phyloP scores from a whole-genome alignment of 2,113 vertebrate species.

The Semicossyphus pulcher region DNA sequence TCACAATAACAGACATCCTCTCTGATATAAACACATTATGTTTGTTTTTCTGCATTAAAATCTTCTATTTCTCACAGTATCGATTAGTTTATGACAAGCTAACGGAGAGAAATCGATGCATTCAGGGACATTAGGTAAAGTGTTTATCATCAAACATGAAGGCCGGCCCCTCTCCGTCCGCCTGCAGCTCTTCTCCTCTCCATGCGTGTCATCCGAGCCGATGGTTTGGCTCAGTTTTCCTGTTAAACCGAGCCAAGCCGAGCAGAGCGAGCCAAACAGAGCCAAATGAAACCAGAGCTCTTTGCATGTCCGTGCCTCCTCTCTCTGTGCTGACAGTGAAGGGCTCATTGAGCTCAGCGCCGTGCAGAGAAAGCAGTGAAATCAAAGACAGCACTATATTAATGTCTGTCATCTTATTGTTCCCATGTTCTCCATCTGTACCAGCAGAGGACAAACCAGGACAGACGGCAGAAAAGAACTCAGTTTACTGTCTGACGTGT shows the following conservation, averaged over 20 bases:
- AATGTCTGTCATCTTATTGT: not conserved
- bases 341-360: constrained; percentile 38
- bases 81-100: constrained; percentile 60
- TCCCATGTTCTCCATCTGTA: not conserved
- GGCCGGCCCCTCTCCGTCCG: constrained; percentile 18
- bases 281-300: constrained; percentile 49
- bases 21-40: constrained; percentile 50
- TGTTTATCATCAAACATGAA: constrained; percentile 58
- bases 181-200: constrained; percentile 48
- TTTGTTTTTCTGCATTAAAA: constrained; percentile 41
- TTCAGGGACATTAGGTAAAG: constrained; percentile 38
- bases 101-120: constrained; percentile 45
- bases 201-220: constrained; percentile 67
- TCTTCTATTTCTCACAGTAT: constrained; percentile 57
- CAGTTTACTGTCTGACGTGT: not conserved
- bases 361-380: constrained; percentile 14
- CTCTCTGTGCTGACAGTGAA: constrained; percentile 34
- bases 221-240: constrained; percentile 55
- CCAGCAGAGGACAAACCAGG: not conserved
- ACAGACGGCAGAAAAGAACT: not conserved
- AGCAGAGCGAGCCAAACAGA: constrained; percentile 21
- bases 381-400: constrained; percentile 9
- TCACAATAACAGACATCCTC: constrained; percentile 42
- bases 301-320: constrained; percentile 32
- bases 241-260: constrained; percentile 30